phyloP scores from a whole-genome alignment of 1,140 invertebrate species.

The Ganaspis sp. region DNA sequence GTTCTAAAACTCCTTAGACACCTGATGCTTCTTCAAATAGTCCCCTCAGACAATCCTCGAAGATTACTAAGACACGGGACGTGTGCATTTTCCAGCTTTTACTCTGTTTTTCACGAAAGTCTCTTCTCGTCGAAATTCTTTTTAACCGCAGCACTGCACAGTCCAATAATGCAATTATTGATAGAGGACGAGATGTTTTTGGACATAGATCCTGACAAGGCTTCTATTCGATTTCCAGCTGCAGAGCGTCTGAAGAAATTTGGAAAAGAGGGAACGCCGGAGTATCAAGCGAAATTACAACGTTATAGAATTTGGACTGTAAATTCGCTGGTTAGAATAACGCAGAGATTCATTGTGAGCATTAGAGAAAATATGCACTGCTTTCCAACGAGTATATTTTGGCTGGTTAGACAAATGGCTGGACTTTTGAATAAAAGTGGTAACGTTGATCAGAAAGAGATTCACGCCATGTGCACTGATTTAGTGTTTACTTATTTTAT shows the following conservation, averaged over 20 bases:
- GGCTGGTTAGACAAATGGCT: conserved; percentile 87
- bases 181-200: conserved; percentile 95
- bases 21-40: conserved; percentile 89
- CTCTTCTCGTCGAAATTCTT: conserved; percentile 94
- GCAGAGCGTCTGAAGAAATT: conserved; percentile 86
- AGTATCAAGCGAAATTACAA: conserved; percentile 84
- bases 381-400: conserved; percentile 91
- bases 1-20: conserved; percentile 87
- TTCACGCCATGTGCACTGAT: conserved; percentile 91
- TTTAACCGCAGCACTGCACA: conserved; percentile 92
- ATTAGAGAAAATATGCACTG: conserved; percentile 92
- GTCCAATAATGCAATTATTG: conserved; percentile 93
- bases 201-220: conserved; percentile 94
- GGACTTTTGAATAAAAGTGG: conserved; percentile 82
- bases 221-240: conserved; percentile 82
- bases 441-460: conserved; percentile 80
- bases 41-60: conserved; percentile 88
- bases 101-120: conserved; percentile 93
- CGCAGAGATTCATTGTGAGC: conserved; percentile 89
- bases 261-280: conserved; percentile 83
- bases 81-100: conserved; percentile 93
- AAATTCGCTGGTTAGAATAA: conserved; percentile 88
- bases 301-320: conserved; percentile 87
- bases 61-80: conserved; percentile 89
- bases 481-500: conserved; percentile 96